A percentile compares a stretch with the other conserved stretches of the same genome.
phyloP scores from a whole-genome alignment of 2,888 invertebrate genomes.

The Pammene aurita region DNA sequence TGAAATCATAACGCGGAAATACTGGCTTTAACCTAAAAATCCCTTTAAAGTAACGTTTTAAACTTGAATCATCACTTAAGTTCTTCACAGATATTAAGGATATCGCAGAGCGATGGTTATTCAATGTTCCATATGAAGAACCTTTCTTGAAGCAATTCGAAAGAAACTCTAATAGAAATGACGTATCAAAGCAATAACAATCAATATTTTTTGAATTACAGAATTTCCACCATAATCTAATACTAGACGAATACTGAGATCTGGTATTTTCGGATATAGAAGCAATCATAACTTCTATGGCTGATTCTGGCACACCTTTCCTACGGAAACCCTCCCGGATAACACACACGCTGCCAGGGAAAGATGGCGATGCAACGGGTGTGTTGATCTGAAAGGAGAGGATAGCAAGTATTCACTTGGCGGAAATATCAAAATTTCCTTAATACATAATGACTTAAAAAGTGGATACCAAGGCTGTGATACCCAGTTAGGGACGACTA shows the following conservation, averaged over 20 bases:
- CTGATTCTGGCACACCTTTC: constrained; percentile 6
- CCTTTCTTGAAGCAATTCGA: constrained; percentile 1
- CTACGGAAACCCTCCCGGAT: constrained; percentile 7
- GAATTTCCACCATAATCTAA: constrained; percentile 21
- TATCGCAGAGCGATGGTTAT: constrained; percentile 22
- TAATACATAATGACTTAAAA: background rate
- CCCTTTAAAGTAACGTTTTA: constrained; percentile 18
- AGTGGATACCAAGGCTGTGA: constrained; percentile 21
- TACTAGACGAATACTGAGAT: constrained; percentile 16
- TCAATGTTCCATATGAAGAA: constrained; percentile 17
- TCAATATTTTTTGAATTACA: constrained; percentile 1
- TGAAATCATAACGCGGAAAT: constrained; percentile 14
- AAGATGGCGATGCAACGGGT: constrained; percentile 22
- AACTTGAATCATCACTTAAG: background rate
- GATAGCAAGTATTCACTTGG: constrained; percentile 16
- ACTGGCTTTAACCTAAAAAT: constrained; percentile 17
- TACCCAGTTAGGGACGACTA: constrained; percentile 7
- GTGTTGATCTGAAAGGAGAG: constrained; percentile 13
- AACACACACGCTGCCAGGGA: no score
- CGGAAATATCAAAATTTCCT: constrained; percentile 2
- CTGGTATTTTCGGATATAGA: constrained; percentile 2
- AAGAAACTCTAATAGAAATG: constrained; percentile 25
- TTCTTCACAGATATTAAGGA: constrained; percentile 16
- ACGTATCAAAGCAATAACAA: background rate
- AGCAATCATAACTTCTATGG: constrained; percentile 11